phyloP scores from a whole-genome alignment of 2,113 vertebrate genomes.

The Mus pahari region DNA sequence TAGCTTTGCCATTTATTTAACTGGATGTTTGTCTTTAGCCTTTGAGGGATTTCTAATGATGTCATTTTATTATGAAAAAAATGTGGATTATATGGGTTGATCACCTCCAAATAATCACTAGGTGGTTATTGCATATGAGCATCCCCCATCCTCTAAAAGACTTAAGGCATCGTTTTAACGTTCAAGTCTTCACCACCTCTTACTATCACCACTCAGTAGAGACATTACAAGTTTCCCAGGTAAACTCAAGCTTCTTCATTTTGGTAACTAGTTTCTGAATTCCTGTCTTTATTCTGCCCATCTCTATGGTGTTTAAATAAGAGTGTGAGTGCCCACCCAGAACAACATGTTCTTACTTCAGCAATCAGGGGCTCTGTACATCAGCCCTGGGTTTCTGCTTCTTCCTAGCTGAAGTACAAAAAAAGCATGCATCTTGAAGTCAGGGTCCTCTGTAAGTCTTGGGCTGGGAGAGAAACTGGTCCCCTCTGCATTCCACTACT shows the following conservation, averaged over 20 bases:
- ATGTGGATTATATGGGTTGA: not conserved
- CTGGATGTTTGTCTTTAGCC: not conserved
- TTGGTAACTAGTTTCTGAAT: not conserved
- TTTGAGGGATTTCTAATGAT: not conserved
- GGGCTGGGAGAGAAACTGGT: not conserved
- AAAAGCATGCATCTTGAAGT: not conserved
- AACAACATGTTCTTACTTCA: not conserved
- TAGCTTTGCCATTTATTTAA: not conserved
- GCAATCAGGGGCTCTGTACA: not conserved
- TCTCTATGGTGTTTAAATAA: not conserved
- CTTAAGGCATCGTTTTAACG: not conserved
- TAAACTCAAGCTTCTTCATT: not conserved
- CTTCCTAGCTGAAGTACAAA: not conserved
- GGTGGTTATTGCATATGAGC: not conserved
- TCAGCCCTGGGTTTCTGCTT: not conserved
- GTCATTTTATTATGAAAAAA: not conserved
- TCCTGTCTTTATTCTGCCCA: not conserved
- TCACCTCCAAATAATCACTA: constrained; percentile 19
- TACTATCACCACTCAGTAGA: not conserved
- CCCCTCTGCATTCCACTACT: not conserved
- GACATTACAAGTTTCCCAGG: not conserved
- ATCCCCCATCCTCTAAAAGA: not conserved
- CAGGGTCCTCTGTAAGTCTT: not conserved
- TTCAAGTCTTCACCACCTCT: not conserved
- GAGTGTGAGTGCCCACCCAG: not conserved